Evolutionary conservation across 1,140 invertebrate genomes (phyloP), one percentile per base, ranked within the genome.

Genomic region (Ladona fulva): DNA sequence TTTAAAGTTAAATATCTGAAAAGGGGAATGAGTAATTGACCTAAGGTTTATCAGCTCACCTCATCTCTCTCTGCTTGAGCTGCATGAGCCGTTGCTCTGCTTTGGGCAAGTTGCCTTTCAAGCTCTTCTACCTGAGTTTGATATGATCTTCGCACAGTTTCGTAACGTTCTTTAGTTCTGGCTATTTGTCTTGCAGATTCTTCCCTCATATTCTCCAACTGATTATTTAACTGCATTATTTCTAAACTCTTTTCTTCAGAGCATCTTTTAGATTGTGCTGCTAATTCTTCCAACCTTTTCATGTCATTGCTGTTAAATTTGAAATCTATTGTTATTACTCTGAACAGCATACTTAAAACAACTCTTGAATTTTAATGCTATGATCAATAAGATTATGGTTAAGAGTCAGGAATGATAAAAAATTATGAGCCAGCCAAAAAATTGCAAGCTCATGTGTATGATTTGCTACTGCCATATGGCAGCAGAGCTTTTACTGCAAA

Each of bases 151-250:
- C 88, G 86, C 1, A 89, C 85, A 0, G 86, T 86, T 79, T 94
- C 92, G 12, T 89, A 89, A 52, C 91, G 86, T 75, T 92, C 91
- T 78, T 92, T 91, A 12, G 89, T 89, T 19, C 91, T 86, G 0
- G 89, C 87, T 0, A 94, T 87, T 78, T 92, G 92, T 74, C 92
- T 86, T 0, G 92, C 91, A 0, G 91, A 91, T 80, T 93, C 92
- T 76, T 92, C 90, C 5, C 92, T 84, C 11, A 91, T 85, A n/a
- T 42, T 19, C 12, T 66, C 52, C 52, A 66, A 66, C n/a, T 66
- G 52, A 66, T 66, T 66, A 66, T 88, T 88, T 0, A 93, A 83
- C 80, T 91, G 90, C 6, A 84, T 82, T 25, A 87, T 85, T 80
- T 88, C 88, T n/a, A 86, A 85, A 74, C 83, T 81, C 73, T 86